These are phyloP conservation scores for Porites australiensis DNA, from an alignment of 64 coral and sea anemone genomes.

Conservation along the genomic window DNA sequence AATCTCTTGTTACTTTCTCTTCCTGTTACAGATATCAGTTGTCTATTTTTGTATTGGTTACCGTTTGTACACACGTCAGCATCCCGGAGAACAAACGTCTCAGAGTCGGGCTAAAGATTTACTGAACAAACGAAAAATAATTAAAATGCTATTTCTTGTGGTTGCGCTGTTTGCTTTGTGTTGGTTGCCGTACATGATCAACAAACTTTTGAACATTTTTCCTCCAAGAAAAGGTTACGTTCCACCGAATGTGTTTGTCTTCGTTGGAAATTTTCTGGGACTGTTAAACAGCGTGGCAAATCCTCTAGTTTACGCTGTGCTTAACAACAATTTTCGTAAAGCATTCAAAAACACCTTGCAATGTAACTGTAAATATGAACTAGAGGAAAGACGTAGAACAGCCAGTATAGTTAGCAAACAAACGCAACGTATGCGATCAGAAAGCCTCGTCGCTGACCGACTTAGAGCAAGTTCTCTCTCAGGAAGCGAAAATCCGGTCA, in stretches of 20 bases:
- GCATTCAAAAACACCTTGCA: constrained; percentile 85
- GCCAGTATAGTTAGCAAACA: constrained; percentile 46
- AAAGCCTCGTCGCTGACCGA: constrained; percentile 14
- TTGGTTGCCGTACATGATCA: constrained; percentile 84
- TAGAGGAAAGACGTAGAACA: constrained; percentile 70
- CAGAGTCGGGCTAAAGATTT: constrained; percentile 68
- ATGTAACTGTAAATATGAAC: constrained; percentile 80
- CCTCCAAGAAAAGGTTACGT: constrained; percentile 51
- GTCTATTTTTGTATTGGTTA: constrained; percentile 79
- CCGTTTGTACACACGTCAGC: constrained; percentile 69
- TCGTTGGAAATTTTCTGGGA: constrained; percentile 80
- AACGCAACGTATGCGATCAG: constrained; percentile 8
- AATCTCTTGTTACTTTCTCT: constrained; percentile 81
- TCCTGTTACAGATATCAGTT: constrained; percentile 80
- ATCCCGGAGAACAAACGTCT: constrained; percentile 70
- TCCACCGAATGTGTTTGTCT: constrained; percentile 72
- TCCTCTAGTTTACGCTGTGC: constrained; percentile 79
- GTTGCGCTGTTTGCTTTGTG: constrained; percentile 77
- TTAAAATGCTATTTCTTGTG: constrained; percentile 84
- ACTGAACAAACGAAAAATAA: constrained; percentile 78
- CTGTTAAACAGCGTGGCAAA: constrained; percentile 85
- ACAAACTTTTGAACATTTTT: constrained; percentile 89
- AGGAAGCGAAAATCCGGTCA: not conserved
- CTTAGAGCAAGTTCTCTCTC: not conserved
- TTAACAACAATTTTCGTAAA: constrained; percentile 82